phyloP scores from a whole-genome alignment of 2,797 vertebrate species.

The Chiroxiphia lanceolata region DNA sequence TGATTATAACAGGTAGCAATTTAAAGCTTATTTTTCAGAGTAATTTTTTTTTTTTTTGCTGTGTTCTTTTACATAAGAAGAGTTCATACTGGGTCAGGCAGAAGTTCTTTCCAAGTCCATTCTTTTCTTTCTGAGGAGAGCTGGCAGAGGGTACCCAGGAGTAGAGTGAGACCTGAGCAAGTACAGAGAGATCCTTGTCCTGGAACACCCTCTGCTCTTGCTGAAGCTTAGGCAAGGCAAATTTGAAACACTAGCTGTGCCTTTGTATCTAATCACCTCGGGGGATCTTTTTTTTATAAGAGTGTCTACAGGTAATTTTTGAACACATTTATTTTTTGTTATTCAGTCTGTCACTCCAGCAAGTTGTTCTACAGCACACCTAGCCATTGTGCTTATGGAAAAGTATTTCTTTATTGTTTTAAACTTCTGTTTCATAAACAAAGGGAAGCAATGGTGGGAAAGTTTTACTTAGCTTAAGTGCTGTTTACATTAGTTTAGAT shows the following conservation, averaged over 20 bases:
- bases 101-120: neutral
- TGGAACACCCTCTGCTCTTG: neutral
- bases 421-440: neutral
- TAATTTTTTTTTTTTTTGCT: neutral
- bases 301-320: neutral
- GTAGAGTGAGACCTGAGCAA: neutral
- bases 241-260: neutral
- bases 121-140: neutral
- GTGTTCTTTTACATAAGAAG: neutral
- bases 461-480: neutral
- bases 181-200: neutral
- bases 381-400: neutral
- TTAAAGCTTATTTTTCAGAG: slow-evolving; percentile 15
- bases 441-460: accelerated
- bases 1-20: neutral
- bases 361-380: neutral
- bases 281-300: neutral
- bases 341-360: neutral
- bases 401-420: neutral
- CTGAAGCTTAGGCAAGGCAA: neutral
- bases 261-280: neutral
- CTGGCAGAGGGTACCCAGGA: neutral
- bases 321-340: neutral
- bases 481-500: neutral
- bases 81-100: neutral